Base-by-base conservation (phyloP, 1,140 invertebrate genomes). In the Cephus cinctus region DNA sequence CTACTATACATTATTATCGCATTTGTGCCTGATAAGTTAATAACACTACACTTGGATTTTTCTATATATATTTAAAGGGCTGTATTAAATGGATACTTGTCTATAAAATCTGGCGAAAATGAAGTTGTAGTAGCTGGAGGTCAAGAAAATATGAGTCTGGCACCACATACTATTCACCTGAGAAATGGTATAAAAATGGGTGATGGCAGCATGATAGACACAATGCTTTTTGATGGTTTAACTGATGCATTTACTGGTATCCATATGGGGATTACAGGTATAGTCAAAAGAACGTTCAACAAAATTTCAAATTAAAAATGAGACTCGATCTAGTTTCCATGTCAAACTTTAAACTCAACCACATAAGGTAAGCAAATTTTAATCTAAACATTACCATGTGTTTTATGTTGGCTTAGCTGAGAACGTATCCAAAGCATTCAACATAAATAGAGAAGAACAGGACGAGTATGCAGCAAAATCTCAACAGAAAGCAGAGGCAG, bases 201-300 rank as follows among this genome's bases (percentile, higher is more conserved):
- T 15, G 66, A 85, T 63, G 71, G 72, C 6, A 73, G 73, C 32
- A 57, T 94, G 46, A 54, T 78, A 9, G 92, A 94, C 69, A 83
- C 86, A 1, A 81, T 93, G 79, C 22, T 92, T 5, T 58, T 61
- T 16, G 92, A 95, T 80, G 91, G 90, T 1, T 77, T 95, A 4
- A 89, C 81, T 4, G 90, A 94, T 79, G 86, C 88, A 6, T 90
- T 94, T 69, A 63, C 83, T 57, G 79, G 83, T 54, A 83, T 87
- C 50, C 89, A 90, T 58, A 94, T 95, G 92, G 92, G 90, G 46
- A 74, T 89, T 34, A 95, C 92, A 59, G 87, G 88, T 89, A 75
- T n/a, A 20, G 9, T 23, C n/a, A 42, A 43, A 2, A 50, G 20
- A 5, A 19, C 45, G 35, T 34, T 8, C 19, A 27, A 23, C 19